A percentile compares a stretch with the other conserved stretches of the same genome.
Conservation (phyloP, 2,797 vertebrate genomes). For the Sciaenops ocellatus region DNA sequence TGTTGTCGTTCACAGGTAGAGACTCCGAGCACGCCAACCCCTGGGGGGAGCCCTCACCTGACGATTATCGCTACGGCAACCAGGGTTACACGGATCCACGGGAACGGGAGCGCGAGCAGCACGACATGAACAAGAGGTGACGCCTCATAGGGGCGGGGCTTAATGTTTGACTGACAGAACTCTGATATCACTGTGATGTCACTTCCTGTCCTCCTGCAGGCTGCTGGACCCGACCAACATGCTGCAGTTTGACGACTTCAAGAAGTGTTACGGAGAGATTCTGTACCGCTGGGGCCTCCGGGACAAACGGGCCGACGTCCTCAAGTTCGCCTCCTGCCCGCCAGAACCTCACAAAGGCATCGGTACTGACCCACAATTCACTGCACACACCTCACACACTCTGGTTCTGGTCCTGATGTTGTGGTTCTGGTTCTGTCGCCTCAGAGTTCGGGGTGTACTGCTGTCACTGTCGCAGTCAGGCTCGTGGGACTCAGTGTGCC, state of each 20-base stretch:
- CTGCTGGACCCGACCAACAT: slow-evolving; percentile 94
- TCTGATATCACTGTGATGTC: slow-evolving; percentile 20
- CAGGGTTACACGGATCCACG: slow-evolving; percentile 89
- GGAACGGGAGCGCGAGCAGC: slow-evolving; percentile 94
- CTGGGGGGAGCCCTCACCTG: slow-evolving; percentile 94
- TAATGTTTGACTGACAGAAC: too few relatives aligned
- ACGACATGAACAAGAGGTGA: slow-evolving; percentile 97
- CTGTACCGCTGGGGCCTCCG: slow-evolving; percentile 95
- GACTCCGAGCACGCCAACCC: slow-evolving; percentile 89
- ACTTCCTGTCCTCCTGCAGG: slow-evolving; percentile 71
- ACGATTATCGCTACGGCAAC: slow-evolving; percentile 91
- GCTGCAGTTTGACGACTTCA: slow-evolving; percentile 97
- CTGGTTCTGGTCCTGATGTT: too few relatives aligned
- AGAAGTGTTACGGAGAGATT: slow-evolving; percentile 98
- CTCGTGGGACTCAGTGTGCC: slow-evolving; percentile 93
- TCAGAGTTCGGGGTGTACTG: slow-evolving; percentile 97
- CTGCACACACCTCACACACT: background rate
- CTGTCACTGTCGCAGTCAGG: slow-evolving; percentile 96
- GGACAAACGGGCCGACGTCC: slow-evolving; percentile 95
- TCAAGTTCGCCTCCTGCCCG: slow-evolving; percentile 96
- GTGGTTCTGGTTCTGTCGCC: background rate
- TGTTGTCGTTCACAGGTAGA: slow-evolving; percentile 69
- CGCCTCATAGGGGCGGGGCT: too few relatives aligned
- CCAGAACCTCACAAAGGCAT: slow-evolving; percentile 97
- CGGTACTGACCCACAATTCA: slow-evolving; percentile 76